These are phyloP conservation scores for Zaprionus lineosus DNA, from an alignment of 2,888 invertebrate genomes.

Conservation along the genomic window DNA sequence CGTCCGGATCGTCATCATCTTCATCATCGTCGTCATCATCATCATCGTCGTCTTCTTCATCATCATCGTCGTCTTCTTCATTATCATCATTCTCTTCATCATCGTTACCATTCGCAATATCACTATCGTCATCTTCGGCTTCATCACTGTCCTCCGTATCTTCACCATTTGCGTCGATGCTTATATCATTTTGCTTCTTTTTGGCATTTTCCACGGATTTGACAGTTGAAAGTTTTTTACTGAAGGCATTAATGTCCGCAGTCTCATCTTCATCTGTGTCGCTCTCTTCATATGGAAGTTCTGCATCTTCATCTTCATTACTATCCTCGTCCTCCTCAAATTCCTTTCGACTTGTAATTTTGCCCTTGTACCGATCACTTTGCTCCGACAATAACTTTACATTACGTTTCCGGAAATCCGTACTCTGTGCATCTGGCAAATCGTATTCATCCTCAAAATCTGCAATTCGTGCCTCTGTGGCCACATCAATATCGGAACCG, in stretches of 20 bases:
- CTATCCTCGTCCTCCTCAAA: conserved; percentile 54
- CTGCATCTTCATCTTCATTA: conserved; percentile 69
- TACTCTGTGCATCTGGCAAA: conserved; percentile 83
- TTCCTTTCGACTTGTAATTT: conserved; percentile 86
- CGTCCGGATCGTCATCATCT: conserved; percentile 59
- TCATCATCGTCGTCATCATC: conserved; percentile 31
- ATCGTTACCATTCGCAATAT: conserved; percentile 32
- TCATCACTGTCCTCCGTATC: conserved; percentile 12
- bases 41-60: conserved; percentile 57
- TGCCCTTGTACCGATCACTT: conserved; percentile 90
- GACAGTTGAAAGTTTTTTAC: conserved; percentile 31
- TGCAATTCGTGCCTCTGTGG: conserved; percentile 84
- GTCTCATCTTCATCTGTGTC: conserved; percentile 58
- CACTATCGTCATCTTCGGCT: conserved; percentile 33
- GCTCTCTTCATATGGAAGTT: conserved; percentile 57
- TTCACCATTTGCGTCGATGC: conserved; percentile 35
- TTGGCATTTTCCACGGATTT: conserved; percentile 52
- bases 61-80: conserved; percentile 38
- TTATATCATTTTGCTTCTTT: conserved; percentile 41
- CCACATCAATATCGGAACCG: conserved; percentile 84
- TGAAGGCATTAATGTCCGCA: conserved; percentile 39
- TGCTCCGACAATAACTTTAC: conserved; percentile 87
- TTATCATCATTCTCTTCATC: conserved; percentile 49
- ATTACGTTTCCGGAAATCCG: conserved; percentile 87
- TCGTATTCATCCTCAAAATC: conserved; percentile 78